Evolutionary conservation across 1,140 invertebrate genomes (phyloP), one percentile per base, ranked within the genome.

Genomic region (Platyscapa corneri): DNA sequence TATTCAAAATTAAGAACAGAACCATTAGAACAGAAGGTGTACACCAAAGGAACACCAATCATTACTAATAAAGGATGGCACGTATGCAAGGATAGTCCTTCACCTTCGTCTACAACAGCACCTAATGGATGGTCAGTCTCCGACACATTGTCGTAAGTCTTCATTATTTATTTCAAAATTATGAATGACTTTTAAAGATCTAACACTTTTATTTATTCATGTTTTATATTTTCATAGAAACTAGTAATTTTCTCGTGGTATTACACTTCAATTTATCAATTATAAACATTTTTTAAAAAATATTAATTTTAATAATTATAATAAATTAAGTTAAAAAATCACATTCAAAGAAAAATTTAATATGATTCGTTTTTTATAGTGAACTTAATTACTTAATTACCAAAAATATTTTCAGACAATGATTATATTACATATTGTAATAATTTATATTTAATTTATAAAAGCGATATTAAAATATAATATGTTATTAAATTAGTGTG

Each of bases 61-160:
- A 64, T 60, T 42, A 91, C 89, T 88, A 89, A 88, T 5, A 92
- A 92, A 67, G 89, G 88, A 20, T 92, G 91, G 92, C 88, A 90
- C 64, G 88, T 90, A 77, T 91, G 90, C 1, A 90, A 91, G n/a
- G 90, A 92, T 27, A 86, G 84, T 53, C 86, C 90, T 49, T 88
- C 91, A 32, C 88, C 90, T 0, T 88, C 88, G 18, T 89, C 88
- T 7, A 88, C 87, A 30, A 46, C 88, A 10, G 87, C 89, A 16
- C 86, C 89, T 0, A 93, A 92, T 87, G 92, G 91, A 65, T 93
- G 93, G 93, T 92, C 88, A 10, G 90, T 92, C 49, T 90, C 90
- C 37, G 92, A 93, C 56, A 91, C 88, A 76, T 90, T 89, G 72
- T 67, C 87, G 92, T 93, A 88, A 88, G 89, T 89, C 53, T 82